Evolutionary conservation across 2,113 vertebrate genomes (phyloP).

Genomic region (Poecilia latipinna): DNA sequence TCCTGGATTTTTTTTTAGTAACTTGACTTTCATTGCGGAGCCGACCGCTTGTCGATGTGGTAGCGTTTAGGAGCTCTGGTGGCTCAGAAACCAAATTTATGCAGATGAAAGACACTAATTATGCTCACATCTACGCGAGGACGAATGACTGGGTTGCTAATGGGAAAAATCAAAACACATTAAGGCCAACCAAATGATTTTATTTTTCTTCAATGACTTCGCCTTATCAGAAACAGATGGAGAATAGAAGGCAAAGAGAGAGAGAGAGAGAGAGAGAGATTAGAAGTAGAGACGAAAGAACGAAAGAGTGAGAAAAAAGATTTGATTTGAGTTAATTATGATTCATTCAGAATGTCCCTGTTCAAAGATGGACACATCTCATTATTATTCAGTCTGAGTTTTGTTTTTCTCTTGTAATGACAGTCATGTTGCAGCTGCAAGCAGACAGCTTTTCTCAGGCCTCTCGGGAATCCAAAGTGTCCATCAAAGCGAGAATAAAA

Average conservation of each 20-base stretch:
- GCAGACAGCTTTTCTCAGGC: conserved; percentile 9
- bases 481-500: conserved; percentile 35
- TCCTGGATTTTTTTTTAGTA: not conserved
- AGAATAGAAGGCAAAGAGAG: conserved; percentile 31
- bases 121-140: conserved; percentile 57
- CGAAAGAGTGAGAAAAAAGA: conserved; percentile 16
- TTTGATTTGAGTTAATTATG: conserved; percentile 59
- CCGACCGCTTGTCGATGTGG: conserved; percentile 39
- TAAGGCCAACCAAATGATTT: conserved; percentile 73
- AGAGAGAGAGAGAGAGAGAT: conserved; percentile 13
- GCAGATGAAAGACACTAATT: conserved; percentile 79
- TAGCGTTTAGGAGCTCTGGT: conserved; percentile 47
- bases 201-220: conserved; percentile 69
- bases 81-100: conserved; percentile 70
- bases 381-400: conserved; percentile 36
- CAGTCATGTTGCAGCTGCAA: conserved; percentile 31
- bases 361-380: conserved; percentile 38
- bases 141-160: conserved; percentile 75
- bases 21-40: not conserved
- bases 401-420: conserved; percentile 25
- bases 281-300: not conserved
- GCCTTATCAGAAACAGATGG: conserved; percentile 65
- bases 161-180: conserved; percentile 82
- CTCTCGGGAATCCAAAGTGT: conserved; percentile 19
- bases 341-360: conserved; percentile 55